Evolutionary conservation across 2,888 invertebrate species (phyloP).

Genomic region (Corbicula japonica): DNA sequence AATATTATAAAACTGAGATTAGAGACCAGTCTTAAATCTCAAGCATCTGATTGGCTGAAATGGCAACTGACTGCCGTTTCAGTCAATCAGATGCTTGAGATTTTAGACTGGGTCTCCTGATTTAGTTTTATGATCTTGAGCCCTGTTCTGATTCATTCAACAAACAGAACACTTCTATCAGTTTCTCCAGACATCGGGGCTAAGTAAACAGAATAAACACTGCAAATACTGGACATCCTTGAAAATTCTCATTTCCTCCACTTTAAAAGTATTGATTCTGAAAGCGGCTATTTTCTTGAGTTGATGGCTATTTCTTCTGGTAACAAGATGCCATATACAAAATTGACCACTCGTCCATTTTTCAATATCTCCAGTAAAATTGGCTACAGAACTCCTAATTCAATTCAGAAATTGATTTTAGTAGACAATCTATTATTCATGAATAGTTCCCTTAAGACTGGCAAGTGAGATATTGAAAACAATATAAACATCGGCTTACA

Average conservation of each 20-base stretch:
- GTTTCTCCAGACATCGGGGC: background rate
- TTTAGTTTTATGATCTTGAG: too few relatives aligned
- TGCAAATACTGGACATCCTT: conserved; percentile 10
- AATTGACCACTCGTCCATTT: conserved; percentile 64
- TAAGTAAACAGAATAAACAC: conserved; percentile 7
- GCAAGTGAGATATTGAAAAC: conserved; percentile 60
- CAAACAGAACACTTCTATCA: background rate
- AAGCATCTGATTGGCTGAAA: too few relatives aligned
- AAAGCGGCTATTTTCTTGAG: conserved; percentile 39
- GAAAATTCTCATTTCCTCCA: conserved; percentile 21
- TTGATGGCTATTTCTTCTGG: conserved; percentile 11
- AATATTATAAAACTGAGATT: too few relatives aligned
- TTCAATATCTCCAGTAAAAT: conserved; percentile 67
- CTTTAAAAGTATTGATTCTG: conserved; percentile 42
- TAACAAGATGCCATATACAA: conserved; percentile 59
- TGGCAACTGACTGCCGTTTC: too few relatives aligned
- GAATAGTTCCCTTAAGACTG: conserved; percentile 56
- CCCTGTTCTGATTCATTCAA: too few relatives aligned
- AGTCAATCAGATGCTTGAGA: too few relatives aligned
- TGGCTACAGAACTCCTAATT: conserved; percentile 61
- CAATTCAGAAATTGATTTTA: conserved; percentile 68
- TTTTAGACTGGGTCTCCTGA: too few relatives aligned
- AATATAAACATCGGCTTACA: conserved; percentile 51
- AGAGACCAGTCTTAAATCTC: too few relatives aligned
- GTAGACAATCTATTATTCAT: conserved; percentile 63